Conservation (phyloP, 2,888 invertebrate genomes). For the Scrobipalpa costella region DNA sequence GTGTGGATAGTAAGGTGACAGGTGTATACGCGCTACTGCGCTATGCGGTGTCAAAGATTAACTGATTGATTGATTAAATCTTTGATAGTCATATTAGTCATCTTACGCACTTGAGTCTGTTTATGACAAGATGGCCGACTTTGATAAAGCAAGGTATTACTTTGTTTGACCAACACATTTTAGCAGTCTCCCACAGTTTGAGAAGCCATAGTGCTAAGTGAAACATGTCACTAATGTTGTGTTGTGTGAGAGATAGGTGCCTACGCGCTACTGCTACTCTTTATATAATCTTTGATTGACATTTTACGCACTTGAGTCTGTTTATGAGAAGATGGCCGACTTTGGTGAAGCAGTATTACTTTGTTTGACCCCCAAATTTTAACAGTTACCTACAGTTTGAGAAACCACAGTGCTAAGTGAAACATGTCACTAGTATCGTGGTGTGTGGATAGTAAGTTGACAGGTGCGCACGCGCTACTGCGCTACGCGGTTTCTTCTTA, state of each 20-base stretch:
- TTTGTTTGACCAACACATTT: too few species aligned
- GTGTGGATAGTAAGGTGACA: conserved; percentile 3
- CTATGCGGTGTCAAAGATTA: background rate
- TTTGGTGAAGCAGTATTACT: background rate
- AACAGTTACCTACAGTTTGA: background rate
- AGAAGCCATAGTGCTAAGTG: background rate
- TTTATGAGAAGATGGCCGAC: background rate
- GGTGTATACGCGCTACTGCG: conserved; percentile 3
- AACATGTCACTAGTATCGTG: conserved; percentile 2
- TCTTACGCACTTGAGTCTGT: background rate
- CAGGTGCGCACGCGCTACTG: conserved; percentile 10
- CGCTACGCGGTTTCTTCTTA: background rate
- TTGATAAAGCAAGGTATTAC: background rate
- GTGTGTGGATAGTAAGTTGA: conserved; percentile 5
- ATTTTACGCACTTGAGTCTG: background rate
- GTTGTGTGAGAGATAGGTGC: background rate
- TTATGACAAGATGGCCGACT: background rate
- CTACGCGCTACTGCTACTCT: background rate
- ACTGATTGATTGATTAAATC: too few species aligned
- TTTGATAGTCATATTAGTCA: too few species aligned
- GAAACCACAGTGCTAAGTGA: background rate
- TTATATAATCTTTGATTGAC: too few species aligned
- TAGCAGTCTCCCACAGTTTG: background rate
- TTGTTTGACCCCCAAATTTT: background rate
- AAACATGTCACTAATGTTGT: background rate